These are phyloP conservation scores for Thymelicus lineola DNA, from an alignment of 2,888 invertebrate species.

Conservation along the genomic window DNA sequence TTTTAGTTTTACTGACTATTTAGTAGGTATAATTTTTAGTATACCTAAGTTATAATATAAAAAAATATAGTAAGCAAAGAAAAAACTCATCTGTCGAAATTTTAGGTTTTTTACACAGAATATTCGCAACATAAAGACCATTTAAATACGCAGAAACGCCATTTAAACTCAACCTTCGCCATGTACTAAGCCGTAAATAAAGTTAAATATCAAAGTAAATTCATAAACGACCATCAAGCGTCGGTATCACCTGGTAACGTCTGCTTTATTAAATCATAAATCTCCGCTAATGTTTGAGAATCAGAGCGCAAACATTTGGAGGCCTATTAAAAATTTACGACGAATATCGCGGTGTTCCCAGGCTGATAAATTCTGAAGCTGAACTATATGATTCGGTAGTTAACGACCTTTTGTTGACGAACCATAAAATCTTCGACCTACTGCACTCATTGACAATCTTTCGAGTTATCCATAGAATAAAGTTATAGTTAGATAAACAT, in stretches of 20 bases:
- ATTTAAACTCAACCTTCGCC: neutral
- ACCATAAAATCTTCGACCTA: neutral
- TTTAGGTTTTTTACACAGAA: no score
- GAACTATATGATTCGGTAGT: constrained; percentile 6
- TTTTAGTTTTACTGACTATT: no score
- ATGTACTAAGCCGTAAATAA: constrained; percentile 9
- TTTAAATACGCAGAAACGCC: neutral
- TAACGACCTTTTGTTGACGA: neutral
- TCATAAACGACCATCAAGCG: constrained; percentile 17
- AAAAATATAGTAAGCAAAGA: no score
- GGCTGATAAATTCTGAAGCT: constrained; percentile 19
- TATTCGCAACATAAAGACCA: no score
- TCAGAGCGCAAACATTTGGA: constrained; percentile 30
- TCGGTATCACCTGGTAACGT: constrained; percentile 26
- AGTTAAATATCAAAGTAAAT: constrained; percentile 4
- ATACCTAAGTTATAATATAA: no score
- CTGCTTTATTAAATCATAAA: constrained; percentile 42
- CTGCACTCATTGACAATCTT: no score
- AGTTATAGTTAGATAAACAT: no score
- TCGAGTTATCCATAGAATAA: no score
- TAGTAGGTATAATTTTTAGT: no score
- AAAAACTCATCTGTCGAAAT: no score
- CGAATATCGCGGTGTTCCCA: constrained; percentile 10
- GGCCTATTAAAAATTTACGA: constrained; percentile 30
- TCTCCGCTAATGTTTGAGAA: constrained; percentile 36